Conservation (phyloP, 2,888 invertebrate species). For the Anthophora plumipes region DNA sequence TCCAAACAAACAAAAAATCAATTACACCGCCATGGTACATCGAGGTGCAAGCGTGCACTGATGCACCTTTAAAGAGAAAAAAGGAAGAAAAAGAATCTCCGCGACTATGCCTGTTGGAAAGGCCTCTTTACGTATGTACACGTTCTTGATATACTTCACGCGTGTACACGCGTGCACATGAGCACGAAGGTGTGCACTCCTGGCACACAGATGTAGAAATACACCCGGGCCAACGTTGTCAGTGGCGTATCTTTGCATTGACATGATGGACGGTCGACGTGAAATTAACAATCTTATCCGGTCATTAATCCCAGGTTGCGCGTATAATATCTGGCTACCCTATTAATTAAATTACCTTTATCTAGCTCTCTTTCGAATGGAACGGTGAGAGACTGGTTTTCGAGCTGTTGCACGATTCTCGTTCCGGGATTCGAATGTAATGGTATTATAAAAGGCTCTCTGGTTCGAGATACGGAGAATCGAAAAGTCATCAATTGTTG, state of each 20-base stretch:
- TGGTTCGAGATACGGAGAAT: slow-evolving; percentile 8
- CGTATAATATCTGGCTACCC: slow-evolving; percentile 51
- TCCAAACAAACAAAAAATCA: slow-evolving; percentile 26
- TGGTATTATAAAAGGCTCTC: no score
- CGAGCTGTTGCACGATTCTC: background rate
- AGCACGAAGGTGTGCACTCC: slow-evolving; percentile 26
- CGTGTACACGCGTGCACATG: slow-evolving; percentile 12
- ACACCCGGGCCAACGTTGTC: slow-evolving; percentile 51
- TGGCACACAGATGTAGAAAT: slow-evolving; percentile 40
- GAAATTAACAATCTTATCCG: slow-evolving; percentile 76
- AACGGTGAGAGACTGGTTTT: background rate
- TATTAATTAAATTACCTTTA: slow-evolving; percentile 68
- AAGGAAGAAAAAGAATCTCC: background rate
- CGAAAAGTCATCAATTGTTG: slow-evolving; percentile 46
- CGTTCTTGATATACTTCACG: background rate
- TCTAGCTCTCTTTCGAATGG: slow-evolving; percentile 48
- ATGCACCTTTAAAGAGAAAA: slow-evolving; percentile 9
- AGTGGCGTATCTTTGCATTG: slow-evolving; percentile 65
- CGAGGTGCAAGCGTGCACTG: background rate
- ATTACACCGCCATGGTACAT: slow-evolving; percentile 14
- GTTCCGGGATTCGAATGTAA: background rate
- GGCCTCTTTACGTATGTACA: slow-evolving; percentile 44
- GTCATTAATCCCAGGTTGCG: slow-evolving; percentile 74
- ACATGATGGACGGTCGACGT: slow-evolving; percentile 68
- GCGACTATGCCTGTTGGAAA: slow-evolving; percentile 25